phyloP scores from a whole-genome alignment of 2,797 vertebrate species.

The Acanthurus leucopareius region DNA sequence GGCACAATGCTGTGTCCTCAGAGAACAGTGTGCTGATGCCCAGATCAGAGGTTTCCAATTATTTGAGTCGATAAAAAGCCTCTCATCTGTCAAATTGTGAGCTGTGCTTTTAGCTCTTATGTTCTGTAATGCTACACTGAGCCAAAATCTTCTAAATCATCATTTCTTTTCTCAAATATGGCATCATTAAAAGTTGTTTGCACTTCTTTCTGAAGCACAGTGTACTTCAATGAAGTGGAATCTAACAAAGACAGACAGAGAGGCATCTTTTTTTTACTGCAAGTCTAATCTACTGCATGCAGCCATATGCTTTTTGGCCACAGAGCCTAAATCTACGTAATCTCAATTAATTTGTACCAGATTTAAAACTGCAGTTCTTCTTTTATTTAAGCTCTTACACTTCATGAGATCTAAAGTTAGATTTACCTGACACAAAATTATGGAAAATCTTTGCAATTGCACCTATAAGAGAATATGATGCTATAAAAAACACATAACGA shows the following conservation, averaged over 20 bases:
- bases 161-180: conserved; percentile 33
- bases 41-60: conserved; percentile 40
- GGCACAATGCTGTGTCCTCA: conserved; percentile 29
- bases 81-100: conserved; percentile 34
- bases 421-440: conserved; percentile 21
- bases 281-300: conserved; percentile 46
- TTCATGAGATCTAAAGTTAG: conserved; percentile 10
- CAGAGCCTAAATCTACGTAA: conserved; percentile 30
- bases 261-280: conserved; percentile 46
- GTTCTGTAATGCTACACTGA: conserved; percentile 33
- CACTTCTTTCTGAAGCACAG: conserved; percentile 31
- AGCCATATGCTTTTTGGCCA: conserved; percentile 25
- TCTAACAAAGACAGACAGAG: conserved; percentile 44
- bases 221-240: conserved; percentile 44
- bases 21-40: conserved; percentile 13
- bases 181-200: conserved; percentile 29
- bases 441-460: conserved; percentile 31
- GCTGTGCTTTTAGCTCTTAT: conserved; percentile 36
- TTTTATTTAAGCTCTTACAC: conserved; percentile 41
- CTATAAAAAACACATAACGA: conserved; percentile 53
- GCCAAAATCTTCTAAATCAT: conserved; percentile 26
- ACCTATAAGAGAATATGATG: conserved; percentile 35
- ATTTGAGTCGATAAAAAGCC: conserved; percentile 52
- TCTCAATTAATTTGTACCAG: conserved; percentile 46
- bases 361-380: conserved; percentile 38